Evolutionary conservation across 1,140 invertebrate species (phyloP).

Genomic region (Zaprionus gabonicus): DNA sequence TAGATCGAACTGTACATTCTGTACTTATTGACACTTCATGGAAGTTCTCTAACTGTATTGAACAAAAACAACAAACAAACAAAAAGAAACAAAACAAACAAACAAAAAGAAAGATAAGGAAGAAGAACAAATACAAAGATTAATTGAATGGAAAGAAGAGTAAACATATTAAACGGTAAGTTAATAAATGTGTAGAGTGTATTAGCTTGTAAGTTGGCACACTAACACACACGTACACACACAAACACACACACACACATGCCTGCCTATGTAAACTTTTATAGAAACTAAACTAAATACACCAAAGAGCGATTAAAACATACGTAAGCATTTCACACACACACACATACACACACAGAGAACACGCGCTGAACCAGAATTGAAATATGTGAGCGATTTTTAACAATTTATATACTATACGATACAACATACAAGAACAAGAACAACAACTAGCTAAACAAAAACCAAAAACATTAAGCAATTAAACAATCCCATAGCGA

Average conservation of each 20-base stretch:
- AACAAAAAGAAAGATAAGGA: constrained; percentile 42
- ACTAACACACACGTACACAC: constrained; percentile 38
- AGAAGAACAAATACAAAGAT: constrained; percentile 20
- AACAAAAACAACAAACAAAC: constrained; percentile 49
- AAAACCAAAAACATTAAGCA: constrained; percentile 60
- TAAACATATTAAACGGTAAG: constrained; percentile 72
- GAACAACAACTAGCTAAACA: constrained; percentile 64
- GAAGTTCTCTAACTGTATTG: constrained; percentile 63
- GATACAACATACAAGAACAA: constrained; percentile 40
- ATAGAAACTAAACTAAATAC: constrained; percentile 64
- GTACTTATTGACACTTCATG: constrained; percentile 74
- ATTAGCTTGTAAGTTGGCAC: constrained; percentile 66
- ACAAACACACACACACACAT: constrained; percentile 24
- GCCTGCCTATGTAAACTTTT: constrained; percentile 76
- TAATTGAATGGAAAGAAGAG: constrained; percentile 20
- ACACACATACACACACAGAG: constrained; percentile 28
- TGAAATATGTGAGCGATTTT: constrained; percentile 70
- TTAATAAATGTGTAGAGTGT: constrained; percentile 79
- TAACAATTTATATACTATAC: constrained; percentile 68
- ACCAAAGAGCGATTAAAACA: constrained; percentile 56
- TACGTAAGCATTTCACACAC: constrained; percentile 52
- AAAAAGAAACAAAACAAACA: constrained; percentile 16
- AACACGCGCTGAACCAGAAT: constrained; percentile 64
- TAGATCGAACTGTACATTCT: constrained; percentile 73
- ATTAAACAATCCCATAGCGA: constrained; percentile 80